phyloP scores from a whole-genome alignment of 2,797 vertebrate genomes.

The Carapus acus region DNA sequence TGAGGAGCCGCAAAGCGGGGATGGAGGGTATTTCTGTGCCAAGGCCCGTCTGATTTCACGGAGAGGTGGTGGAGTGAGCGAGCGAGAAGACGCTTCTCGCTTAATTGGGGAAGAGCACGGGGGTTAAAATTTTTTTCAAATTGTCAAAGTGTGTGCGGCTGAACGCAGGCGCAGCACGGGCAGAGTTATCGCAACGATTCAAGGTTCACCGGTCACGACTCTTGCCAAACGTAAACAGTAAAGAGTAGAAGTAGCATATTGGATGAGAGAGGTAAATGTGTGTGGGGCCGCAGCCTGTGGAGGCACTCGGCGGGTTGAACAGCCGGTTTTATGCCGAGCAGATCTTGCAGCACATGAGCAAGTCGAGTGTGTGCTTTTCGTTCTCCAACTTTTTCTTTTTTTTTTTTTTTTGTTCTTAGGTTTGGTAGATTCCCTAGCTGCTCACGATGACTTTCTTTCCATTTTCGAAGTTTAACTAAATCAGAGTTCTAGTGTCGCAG shows the following conservation, averaged over 20 bases:
- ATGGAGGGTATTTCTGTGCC: slow-evolving; percentile 62
- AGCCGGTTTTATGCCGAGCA: slow-evolving; percentile 44
- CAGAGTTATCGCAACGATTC: slow-evolving; percentile 43
- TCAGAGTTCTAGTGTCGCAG: slow-evolving; percentile 53
- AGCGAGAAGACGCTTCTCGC: slow-evolving; percentile 51
- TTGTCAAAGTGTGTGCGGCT: slow-evolving; percentile 32
- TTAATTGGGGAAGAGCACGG: slow-evolving; percentile 29
- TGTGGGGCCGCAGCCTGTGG: slow-evolving; percentile 33
- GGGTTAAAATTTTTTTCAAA: slow-evolving; percentile 37
- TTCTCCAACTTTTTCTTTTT: slow-evolving; percentile 45
- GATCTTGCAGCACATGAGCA: slow-evolving; percentile 36
- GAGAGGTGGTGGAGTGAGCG: slow-evolving; percentile 48
- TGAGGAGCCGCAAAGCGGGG: slow-evolving; percentile 33
- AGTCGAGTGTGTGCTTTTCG: slow-evolving; percentile 41
- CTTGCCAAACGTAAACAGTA: slow-evolving; percentile 65
- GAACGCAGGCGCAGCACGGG: slow-evolving; percentile 43
- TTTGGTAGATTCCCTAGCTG: slow-evolving; percentile 49
- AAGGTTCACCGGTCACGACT: slow-evolving; percentile 41
- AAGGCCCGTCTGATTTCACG: slow-evolving; percentile 61
- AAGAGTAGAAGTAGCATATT: no score
- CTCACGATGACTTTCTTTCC: slow-evolving; percentile 45
- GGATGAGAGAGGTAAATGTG: slow-evolving; percentile 42
- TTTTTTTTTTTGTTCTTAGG: slow-evolving; percentile 51
- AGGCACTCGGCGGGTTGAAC: slow-evolving; percentile 44
- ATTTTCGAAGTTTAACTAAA: slow-evolving; percentile 53